Evolutionary conservation across 2,888 invertebrate genomes (phyloP).

Genomic region (Congeria kusceri): DNA sequence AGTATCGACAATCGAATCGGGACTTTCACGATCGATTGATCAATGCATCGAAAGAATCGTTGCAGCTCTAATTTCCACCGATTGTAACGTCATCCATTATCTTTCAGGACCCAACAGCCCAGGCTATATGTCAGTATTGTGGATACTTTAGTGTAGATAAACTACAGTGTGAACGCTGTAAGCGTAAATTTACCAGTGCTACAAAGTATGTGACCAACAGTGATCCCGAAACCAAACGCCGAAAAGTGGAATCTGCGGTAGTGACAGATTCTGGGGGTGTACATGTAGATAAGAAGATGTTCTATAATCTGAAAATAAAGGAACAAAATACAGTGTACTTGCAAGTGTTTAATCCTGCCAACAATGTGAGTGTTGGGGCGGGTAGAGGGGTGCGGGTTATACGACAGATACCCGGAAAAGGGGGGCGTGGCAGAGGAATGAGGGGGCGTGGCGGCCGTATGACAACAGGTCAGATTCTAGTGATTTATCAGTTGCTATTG

Average conservation of each 20-base stretch:
- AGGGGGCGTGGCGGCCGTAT: conserved; percentile 48
- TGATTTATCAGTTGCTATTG: too few relatives aligned
- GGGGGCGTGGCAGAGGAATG: conserved; percentile 33
- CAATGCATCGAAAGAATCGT: too few relatives aligned
- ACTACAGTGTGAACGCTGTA: conserved; percentile 91
- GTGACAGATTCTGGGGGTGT: background rate
- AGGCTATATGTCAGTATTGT: conserved; percentile 90
- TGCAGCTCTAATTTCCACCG: too few relatives aligned
- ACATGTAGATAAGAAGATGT: conserved; percentile 41
- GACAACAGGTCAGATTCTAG: too few relatives aligned
- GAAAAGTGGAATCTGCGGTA: conserved; percentile 40
- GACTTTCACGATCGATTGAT: too few relatives aligned
- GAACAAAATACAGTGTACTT: conserved; percentile 55
- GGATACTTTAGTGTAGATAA: conserved; percentile 93
- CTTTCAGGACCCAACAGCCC: conserved; percentile 61
- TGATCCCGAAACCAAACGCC: conserved; percentile 46
- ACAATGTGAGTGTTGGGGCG: conserved; percentile 16
- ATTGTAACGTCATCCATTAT: background rate
- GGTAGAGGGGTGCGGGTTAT: conserved; percentile 25
- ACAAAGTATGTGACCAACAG: conserved; percentile 50
- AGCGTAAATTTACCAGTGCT: conserved; percentile 72
- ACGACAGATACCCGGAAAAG: conserved; percentile 20
- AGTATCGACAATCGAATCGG: too few relatives aligned
- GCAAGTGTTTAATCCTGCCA: conserved; percentile 40
- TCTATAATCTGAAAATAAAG: conserved; percentile 45